Evolutionary conservation across 1,140 invertebrate species (phyloP).

Genomic region (Sesamia nonagrioides): DNA sequence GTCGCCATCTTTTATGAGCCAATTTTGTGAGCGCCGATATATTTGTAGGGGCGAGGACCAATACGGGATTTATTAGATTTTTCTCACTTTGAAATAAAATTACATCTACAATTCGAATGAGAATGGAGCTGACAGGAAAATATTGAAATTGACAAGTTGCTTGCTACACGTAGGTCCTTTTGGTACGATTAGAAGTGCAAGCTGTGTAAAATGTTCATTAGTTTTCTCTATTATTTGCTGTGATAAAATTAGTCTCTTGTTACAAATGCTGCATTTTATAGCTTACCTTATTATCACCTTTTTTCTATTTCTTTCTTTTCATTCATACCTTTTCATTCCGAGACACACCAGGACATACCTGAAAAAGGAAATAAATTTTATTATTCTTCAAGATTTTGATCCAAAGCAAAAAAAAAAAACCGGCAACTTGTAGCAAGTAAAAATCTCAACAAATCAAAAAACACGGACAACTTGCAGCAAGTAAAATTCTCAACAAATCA

Average conservation of each 20-base stretch:
- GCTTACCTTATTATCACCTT: neutral
- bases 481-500: too few relatives aligned
- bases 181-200: neutral
- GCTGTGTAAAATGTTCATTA: too few relatives aligned
- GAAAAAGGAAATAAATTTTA: neutral
- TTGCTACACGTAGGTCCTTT: neutral
- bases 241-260: neutral
- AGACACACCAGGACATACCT: slow-evolving; percentile 9
- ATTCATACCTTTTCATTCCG: neutral
- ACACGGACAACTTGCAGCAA: too few relatives aligned
- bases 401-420: too few relatives aligned
- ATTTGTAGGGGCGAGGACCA: neutral
- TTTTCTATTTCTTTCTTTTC: too few relatives aligned
- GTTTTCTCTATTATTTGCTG: neutral
- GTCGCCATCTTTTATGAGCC: neutral
- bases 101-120: neutral
- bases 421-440: too few relatives aligned
- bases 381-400: too few relatives aligned
- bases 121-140: neutral
- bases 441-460: too few relatives aligned
- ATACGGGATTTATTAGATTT: slow-evolving; percentile 11
- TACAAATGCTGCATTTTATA: neutral
- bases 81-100: neutral
- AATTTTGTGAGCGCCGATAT: neutral
- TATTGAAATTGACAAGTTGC: neutral